These are phyloP conservation scores for Brachionus asplanchnoidis DNA, from an alignment of 1,140 invertebrate genomes.

Conservation along the genomic window DNA sequence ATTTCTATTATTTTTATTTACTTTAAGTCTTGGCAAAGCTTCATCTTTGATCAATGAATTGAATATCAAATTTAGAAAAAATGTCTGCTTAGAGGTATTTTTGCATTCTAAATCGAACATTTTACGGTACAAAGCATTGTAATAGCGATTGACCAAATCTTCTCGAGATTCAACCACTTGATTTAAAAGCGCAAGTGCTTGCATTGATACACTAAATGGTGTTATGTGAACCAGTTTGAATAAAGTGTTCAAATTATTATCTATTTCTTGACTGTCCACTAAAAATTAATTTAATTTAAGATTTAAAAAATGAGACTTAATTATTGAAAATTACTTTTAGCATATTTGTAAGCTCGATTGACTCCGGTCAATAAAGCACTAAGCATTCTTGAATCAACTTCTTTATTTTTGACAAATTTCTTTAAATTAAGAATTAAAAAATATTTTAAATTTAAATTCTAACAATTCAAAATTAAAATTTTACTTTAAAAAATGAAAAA, in stretches of 20 bases:
- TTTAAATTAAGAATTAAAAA: slow-evolving; percentile 47
- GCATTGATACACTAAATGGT: slow-evolving; percentile 73
- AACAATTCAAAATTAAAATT: slow-evolving; percentile 49
- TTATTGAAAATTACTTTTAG: slow-evolving; percentile 57
- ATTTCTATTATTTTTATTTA: slow-evolving; percentile 12
- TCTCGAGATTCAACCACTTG: slow-evolving; percentile 68
- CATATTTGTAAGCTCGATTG: slow-evolving; percentile 77
- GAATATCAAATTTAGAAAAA: slow-evolving; percentile 80
- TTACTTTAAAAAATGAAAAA: slow-evolving; percentile 89
- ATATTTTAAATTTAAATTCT: too few relatives aligned
- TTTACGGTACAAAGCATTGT: slow-evolving; percentile 81
- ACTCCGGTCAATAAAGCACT: slow-evolving; percentile 79
- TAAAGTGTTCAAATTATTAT: slow-evolving; percentile 72
- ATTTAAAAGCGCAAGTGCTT: slow-evolving; percentile 77
- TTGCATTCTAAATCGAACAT: slow-evolving; percentile 71
- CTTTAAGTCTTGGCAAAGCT: slow-evolving; percentile 65
- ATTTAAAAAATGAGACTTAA: not conserved
- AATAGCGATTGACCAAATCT: slow-evolving; percentile 67
- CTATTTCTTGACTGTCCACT: slow-evolving; percentile 60
- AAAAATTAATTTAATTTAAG: slow-evolving; percentile 25
- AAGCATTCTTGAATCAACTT: slow-evolving; percentile 85
- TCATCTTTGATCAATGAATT: slow-evolving; percentile 75
- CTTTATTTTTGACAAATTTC: slow-evolving; percentile 62
- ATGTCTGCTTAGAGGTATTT: slow-evolving; percentile 68
- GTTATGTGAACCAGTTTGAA: slow-evolving; percentile 79